Evolutionary conservation across 2,888 invertebrate genomes (phyloP).

Genomic region (Campoplex capitator): DNA sequence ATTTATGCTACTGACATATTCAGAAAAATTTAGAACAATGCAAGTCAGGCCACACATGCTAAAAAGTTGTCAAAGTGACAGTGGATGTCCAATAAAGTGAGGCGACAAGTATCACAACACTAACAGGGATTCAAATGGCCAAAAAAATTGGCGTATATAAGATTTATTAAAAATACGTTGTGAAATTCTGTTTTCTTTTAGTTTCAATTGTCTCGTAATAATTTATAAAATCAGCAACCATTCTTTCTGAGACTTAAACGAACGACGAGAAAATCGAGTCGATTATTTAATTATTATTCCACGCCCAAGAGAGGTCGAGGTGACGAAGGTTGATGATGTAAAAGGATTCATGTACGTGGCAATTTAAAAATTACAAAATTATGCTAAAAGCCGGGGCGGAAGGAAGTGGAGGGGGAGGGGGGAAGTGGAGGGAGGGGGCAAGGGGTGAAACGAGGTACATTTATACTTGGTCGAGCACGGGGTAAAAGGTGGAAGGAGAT

Average conservation of each 20-base stretch:
- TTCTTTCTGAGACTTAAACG: background rate
- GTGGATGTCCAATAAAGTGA: too few relatives aligned
- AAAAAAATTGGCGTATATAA: background rate
- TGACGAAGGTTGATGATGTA: conserved; percentile 27
- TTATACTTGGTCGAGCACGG: conserved; percentile 27
- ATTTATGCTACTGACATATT: too few relatives aligned
- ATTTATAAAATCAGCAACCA: background rate
- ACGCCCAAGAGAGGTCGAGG: conserved; percentile 14
- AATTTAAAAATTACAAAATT: conserved; percentile 46
- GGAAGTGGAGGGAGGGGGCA: background rate
- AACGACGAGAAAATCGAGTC: background rate
- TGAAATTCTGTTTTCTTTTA: background rate
- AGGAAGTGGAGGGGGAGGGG: background rate
- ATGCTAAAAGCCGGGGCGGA: conserved; percentile 22
- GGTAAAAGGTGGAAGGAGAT: conserved; percentile 61
- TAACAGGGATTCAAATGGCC: too few relatives aligned
- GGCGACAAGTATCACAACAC: too few relatives aligned
- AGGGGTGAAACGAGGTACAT: conserved; percentile 1
- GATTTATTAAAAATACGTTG: background rate
- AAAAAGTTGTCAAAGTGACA: too few relatives aligned
- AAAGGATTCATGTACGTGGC: conserved; percentile 13
- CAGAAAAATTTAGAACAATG: too few relatives aligned
- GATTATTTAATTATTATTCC: conserved; percentile 19
- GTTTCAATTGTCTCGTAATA: background rate
- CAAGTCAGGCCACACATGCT: too few relatives aligned